Base-by-base conservation (phyloP, 2,113 vertebrate genomes). In the Formicarius rufipectus region DNA sequence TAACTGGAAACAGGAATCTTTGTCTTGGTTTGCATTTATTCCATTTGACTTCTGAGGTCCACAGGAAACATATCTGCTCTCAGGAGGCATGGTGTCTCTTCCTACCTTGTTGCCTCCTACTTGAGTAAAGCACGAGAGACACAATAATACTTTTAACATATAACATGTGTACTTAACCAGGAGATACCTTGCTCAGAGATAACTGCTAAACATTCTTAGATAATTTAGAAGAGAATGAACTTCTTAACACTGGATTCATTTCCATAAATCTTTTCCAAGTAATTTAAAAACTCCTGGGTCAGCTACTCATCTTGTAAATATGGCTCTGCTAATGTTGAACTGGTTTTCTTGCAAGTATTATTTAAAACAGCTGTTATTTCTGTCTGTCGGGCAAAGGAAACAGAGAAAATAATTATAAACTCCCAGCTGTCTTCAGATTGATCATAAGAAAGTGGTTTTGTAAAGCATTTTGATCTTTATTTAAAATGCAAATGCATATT, bases 321-420 rank as follows among this genome's bases (percentile, higher is more conserved):
- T 5, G 31, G 42, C 8, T 85, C 30, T 93, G 71, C 25, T 80
- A 68, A 47, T 44, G 60, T n/a, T 71, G 62, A 91, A 73, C 42
- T 66, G 78, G 23, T 33, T 45, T 79, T 81, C 74, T 66, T 73
- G 47, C 44, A 81, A 12, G 37, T 56, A 28, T 60, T 84, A 72
- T 75, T 91, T 85, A 87, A 20, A 89, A 66, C 5, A 39, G 44
- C 22, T 87, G 91, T 77, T 95, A 76, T 79, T 95, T 96, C 59
- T 90, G 33, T 80, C 72, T 95, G 59, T 55, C 73, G 35, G 14
- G 18, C n/a, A 67, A 49, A 91, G 59, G 47, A 84, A 95, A 76
- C 37, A 78, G 56, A 69, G 39, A 84, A 92, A 92, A 84, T 66
- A 87, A 91, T 85, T 83, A 73, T 15, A 76, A 69, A 63, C 37